phyloP scores from a whole-genome alignment of 2,888 invertebrate species.

The Hofmannophila pseudospretella region DNA sequence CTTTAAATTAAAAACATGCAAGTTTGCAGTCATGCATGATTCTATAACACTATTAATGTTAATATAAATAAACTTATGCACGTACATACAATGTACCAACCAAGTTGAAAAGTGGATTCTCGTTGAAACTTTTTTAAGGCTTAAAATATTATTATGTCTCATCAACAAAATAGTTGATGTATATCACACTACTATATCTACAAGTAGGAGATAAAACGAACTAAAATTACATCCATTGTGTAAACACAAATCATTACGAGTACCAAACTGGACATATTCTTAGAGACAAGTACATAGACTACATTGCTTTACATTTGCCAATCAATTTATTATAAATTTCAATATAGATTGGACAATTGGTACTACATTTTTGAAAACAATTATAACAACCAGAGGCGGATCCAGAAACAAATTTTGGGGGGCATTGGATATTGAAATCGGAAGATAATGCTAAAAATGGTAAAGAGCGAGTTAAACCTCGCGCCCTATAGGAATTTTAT shows the following conservation, averaged over 20 bases:
- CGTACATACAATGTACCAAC: constrained; percentile 52
- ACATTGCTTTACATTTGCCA: constrained; percentile 44
- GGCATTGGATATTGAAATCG: no score
- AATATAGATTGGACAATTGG: not conserved
- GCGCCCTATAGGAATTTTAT: no score
- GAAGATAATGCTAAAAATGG: no score
- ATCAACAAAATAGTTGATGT: constrained; percentile 35
- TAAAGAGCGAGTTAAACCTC: no score
- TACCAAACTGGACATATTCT: constrained; percentile 40
- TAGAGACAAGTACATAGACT: constrained; percentile 54
- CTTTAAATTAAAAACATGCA: constrained; percentile 59
- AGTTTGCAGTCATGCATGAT: constrained; percentile 48
- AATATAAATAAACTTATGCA: constrained; percentile 51
- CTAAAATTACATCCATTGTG: constrained; percentile 36
- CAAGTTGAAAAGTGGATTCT: constrained; percentile 33
- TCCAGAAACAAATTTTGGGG: no score
- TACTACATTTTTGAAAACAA: not conserved
- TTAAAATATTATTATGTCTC: constrained; percentile 60
- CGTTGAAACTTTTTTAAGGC: no score
- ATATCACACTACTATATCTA: constrained; percentile 18
- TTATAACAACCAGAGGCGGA: no score
- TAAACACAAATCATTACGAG: constrained; percentile 36
- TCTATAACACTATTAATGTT: constrained; percentile 37
- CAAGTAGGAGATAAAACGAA: constrained; percentile 29
- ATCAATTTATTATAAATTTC: constrained; percentile 11